Percentiles rank a stretch among this genome's conserved stretches.
Evolutionary conservation across 92 coral and sea anemone genomes (phyloP).

Genomic region (Zoanthus sansibaricus): DNA sequence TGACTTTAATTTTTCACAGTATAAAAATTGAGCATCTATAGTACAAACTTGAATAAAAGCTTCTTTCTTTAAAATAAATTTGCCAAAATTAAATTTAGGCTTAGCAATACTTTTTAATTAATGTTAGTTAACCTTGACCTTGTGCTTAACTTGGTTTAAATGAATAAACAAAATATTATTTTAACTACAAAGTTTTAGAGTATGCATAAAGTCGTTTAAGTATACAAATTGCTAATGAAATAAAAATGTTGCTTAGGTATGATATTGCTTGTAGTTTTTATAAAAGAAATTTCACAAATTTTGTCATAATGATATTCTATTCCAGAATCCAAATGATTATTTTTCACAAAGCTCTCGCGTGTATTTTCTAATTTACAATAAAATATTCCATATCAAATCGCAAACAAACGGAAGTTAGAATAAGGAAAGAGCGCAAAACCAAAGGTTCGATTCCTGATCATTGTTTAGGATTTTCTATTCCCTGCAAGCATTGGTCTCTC

Average conservation of each 20-base stretch:
- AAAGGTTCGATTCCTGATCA: not conserved
- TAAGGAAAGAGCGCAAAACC: not conserved
- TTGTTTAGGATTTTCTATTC: not conserved
- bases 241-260: not conserved
- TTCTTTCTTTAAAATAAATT: conserved; percentile 1
- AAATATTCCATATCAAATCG: not conserved
- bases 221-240: not conserved
- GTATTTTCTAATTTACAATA: not conserved
- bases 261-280: not conserved
- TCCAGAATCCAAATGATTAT: not conserved
- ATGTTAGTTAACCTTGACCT: conserved; percentile 4
- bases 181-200: not conserved
- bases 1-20: conserved; percentile 2
- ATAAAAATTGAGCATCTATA: not conserved
- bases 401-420: not conserved
- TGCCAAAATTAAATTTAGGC: not conserved
- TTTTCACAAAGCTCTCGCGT: not conserved
- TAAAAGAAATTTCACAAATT: conserved; percentile 1
- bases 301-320: conserved; percentile 1
- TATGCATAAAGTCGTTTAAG: not conserved
- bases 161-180: conserved; percentile 1
- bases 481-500: not conserved
- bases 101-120: not conserved
- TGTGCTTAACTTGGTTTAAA: not conserved
- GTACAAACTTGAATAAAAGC: conserved; percentile 1